Evolutionary conservation across 1,140 invertebrate species (phyloP), one percentile per base, ranked within the genome.

Genomic region (Drosophila pseudoobscura): DNA sequence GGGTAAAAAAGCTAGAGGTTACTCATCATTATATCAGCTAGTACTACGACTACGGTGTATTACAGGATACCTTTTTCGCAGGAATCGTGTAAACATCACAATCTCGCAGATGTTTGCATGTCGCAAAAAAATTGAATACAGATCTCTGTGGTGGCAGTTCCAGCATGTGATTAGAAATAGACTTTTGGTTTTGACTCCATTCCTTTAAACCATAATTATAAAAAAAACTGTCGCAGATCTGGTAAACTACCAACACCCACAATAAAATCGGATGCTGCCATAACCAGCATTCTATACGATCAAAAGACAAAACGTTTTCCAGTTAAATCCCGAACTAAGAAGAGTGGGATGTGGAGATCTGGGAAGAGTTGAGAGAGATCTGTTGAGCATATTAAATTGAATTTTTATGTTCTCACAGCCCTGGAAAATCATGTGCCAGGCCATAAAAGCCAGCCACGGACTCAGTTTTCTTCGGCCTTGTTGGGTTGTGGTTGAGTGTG

Each of bases 371-470:
- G n/a, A n/a, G n/a, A n/a, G n/a, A n/a, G 47, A 68, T 60, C 63
- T 66, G 45, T 49, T 45, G 50, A 75, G 61, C 82, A 82, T 75
- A 87, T 87, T 88, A 87, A 87, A 87, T 87, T 87, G 83, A 87
- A 79, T 82, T 87, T 87, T 87, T 82, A 85, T 85, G 82, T 87
- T 85, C 82, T 88, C 83, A 85, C 82, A 85, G 63, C 50, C 78
- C 59, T 44, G 69, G 70, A 85, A 85, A 85, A 80, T 74, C 77
- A 78, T 85, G 80, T 65, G 68, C 55, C 77, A 63, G 59, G 58
- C 83, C 62, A 80, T 85, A 88, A 87, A 80, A 76, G 49, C 68
- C 41, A 73, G 57, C 61, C 66, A 63, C 75, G 51, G 24, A 26
- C 35, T 47, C 45, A 44, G 49, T 50, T 35, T 39, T 43, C 51